Evolutionary conservation across 2,888 invertebrate species (phyloP).

Genomic region (Cyaniris semiargus): DNA sequence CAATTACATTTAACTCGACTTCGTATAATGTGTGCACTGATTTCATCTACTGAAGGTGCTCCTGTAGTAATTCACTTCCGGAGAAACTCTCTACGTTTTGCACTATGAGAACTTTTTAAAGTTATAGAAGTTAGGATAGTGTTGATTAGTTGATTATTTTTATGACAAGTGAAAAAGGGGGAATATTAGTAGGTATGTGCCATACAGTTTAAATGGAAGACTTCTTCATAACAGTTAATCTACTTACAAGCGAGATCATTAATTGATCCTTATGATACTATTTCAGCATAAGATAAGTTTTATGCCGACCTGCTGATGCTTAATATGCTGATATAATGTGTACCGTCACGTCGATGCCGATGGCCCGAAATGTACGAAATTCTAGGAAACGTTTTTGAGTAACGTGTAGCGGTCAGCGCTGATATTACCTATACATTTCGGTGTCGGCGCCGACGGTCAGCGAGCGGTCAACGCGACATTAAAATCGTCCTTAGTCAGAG

Average conservation of each 20-base stretch:
- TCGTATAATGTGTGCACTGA: slow-evolving; percentile 14
- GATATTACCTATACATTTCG: too few species aligned
- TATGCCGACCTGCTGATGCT: too few species aligned
- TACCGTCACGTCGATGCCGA: too few species aligned
- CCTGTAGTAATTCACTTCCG: not conserved
- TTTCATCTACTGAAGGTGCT: slow-evolving; percentile 16
- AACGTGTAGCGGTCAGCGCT: too few species aligned
- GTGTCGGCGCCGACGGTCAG: too few species aligned
- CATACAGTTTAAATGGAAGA: not conserved
- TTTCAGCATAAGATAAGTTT: not conserved
- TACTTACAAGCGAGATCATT: not conserved
- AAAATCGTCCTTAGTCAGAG: not conserved
- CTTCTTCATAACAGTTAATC: not conserved
- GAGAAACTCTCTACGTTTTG: not conserved
- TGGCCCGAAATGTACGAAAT: too few species aligned
- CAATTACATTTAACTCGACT: slow-evolving; percentile 28
- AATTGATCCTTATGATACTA: not conserved
- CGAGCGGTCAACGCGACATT: too few species aligned
- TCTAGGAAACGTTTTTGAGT: too few species aligned
- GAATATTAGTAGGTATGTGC: not conserved
- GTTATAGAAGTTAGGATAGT: not conserved
- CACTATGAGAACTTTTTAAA: not conserved
- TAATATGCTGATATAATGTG: too few species aligned
- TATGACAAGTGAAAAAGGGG: not conserved
- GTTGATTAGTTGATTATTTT: not conserved